These are phyloP conservation scores for Glyphotaelius pellucidus DNA, from an alignment of 2,888 invertebrate genomes.

Conservation along the genomic window DNA sequence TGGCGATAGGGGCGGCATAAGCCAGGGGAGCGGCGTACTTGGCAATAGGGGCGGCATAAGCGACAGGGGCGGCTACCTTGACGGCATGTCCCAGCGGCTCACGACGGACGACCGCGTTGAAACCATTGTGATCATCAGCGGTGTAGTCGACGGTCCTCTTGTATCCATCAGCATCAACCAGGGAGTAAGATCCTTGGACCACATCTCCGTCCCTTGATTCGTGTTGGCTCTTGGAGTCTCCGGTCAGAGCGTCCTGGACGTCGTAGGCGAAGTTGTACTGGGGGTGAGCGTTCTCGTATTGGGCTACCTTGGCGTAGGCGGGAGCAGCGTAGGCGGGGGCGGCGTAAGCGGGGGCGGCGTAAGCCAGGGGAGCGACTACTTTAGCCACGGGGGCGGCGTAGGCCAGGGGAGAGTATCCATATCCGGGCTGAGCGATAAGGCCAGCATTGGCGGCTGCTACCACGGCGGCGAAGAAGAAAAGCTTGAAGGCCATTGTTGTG, in stretches of 20 bases:
- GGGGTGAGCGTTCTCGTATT: constrained; percentile 56
- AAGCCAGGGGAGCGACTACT: constrained; percentile 43
- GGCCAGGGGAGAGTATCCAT: constrained; percentile 53
- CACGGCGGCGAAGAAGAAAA: constrained; percentile 61
- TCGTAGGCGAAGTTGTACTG: constrained; percentile 75
- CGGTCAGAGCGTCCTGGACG: constrained; percentile 77
- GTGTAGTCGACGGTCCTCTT: constrained; percentile 75
- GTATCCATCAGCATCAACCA: constrained; percentile 74
- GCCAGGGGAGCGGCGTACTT: constrained; percentile 64
- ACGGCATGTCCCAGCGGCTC: constrained; percentile 70
- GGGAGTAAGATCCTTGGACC: constrained; percentile 73
- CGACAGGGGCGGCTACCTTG: constrained; percentile 65
- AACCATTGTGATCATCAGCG: constrained; percentile 75
- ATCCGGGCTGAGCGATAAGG: constrained; percentile 60
- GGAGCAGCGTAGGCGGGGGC: constrained; percentile 67
- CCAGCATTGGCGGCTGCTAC: constrained; percentile 64
- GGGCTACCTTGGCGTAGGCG: constrained; percentile 69
- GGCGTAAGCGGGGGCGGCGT: constrained; percentile 56
- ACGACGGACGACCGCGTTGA: constrained; percentile 75
- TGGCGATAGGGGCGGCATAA: constrained; percentile 53
- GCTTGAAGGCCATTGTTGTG: constrained; percentile 63
- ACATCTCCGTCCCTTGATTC: constrained; percentile 73
- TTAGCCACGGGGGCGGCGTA: constrained; percentile 64
- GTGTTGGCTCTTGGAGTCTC: constrained; percentile 74
- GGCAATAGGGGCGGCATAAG: constrained; percentile 71